Conservation (phyloP, 2,113 vertebrate species). For the Theristicus caerulescens region DNA sequence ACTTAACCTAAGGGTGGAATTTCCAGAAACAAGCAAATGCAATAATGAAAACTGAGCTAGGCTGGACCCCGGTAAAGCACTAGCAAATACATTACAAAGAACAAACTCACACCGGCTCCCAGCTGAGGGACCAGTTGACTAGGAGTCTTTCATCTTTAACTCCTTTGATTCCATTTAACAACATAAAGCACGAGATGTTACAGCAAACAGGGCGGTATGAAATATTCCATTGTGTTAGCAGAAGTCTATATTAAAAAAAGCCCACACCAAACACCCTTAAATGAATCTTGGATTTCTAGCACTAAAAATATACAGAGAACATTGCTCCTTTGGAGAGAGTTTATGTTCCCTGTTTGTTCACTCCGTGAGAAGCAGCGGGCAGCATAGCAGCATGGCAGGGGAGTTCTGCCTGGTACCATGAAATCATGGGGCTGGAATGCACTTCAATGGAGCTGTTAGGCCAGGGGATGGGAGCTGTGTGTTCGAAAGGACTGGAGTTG, state of each 20-base stretch:
- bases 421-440: constrained; percentile 79
- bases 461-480: constrained; percentile 58
- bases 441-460: constrained; percentile 56
- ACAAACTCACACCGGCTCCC: constrained; percentile 13
- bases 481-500: constrained; percentile 59
- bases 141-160: constrained; percentile 56
- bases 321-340: constrained; percentile 53
- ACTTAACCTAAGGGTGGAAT: background rate
- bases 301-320: constrained; percentile 75
- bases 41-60: constrained; percentile 6
- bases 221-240: constrained; percentile 65
- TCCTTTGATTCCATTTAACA: constrained; percentile 47
- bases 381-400: constrained; percentile 70
- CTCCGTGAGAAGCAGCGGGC: constrained; percentile 63
- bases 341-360: constrained; percentile 70
- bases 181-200: background rate
- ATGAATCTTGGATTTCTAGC: constrained; percentile 61
- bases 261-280: constrained; percentile 15
- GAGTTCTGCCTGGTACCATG: constrained; percentile 72
- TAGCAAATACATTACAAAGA: constrained; percentile 39
- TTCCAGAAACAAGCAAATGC: constrained; percentile 11
- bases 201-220: constrained; percentile 52
- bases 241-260: constrained; percentile 66
- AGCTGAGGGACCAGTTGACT: constrained; percentile 28
- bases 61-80: constrained; percentile 24